These are phyloP conservation scores for Alces alces DNA, from an alignment of 2,113 vertebrate genomes.

Conservation along the genomic window DNA sequence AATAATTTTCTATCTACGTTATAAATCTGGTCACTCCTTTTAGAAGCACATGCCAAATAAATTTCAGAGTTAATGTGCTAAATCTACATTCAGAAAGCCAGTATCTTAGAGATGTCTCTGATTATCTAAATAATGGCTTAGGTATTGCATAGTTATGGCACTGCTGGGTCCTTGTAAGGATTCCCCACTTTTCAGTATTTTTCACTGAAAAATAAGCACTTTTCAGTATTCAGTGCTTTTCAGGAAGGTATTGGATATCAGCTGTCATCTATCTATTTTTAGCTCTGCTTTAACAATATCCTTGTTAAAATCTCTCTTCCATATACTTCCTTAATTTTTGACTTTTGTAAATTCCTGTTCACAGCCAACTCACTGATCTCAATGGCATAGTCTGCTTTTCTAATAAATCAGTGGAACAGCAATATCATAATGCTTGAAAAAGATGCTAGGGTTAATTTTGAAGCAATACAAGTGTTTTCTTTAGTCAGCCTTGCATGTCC, in stretches of 20 bases:
- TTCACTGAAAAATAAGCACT: neutral
- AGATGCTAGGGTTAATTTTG: neutral
- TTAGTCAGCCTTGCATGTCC: neutral
- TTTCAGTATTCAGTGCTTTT: neutral
- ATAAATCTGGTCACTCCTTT: slow-evolving; percentile 45
- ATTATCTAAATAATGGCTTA: slow-evolving; percentile 28
- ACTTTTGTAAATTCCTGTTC: neutral
- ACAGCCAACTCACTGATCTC: neutral
- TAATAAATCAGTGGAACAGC: neutral
- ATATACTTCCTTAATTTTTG: neutral
- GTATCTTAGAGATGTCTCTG: slow-evolving; percentile 1
- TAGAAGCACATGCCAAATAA: slow-evolving; percentile 45
- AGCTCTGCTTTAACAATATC: neutral
- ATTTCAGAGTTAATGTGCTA: slow-evolving; percentile 37
- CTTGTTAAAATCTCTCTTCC: neutral
- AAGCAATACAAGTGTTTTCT: neutral
- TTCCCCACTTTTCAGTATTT: neutral
- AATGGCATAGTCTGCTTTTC: neutral
- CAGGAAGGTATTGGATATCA: neutral
- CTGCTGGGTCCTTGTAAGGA: neutral
- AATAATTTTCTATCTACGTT: slow-evolving; percentile 26
- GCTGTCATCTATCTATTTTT: neutral
- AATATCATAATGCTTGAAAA: neutral
- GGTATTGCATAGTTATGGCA: neutral
- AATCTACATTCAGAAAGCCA: slow-evolving; percentile 27